phyloP scores from a whole-genome alignment of 2,113 vertebrate species.

The Urocynchramus pylzowi region DNA sequence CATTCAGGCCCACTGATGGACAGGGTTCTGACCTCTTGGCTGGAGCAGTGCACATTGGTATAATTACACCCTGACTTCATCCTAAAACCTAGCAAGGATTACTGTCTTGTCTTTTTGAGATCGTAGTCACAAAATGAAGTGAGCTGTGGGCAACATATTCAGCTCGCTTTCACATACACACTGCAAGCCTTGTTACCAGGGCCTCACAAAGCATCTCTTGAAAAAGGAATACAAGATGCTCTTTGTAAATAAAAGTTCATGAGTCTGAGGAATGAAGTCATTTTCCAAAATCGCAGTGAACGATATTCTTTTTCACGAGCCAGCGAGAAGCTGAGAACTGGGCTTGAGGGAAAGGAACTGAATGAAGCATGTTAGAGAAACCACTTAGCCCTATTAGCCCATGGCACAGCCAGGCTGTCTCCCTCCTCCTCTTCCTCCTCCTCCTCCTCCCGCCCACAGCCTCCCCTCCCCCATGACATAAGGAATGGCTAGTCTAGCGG shows the following conservation, averaged over 20 bases:
- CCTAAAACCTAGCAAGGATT: conserved; percentile 35
- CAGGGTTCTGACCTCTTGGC: not conserved
- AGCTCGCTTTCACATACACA: conserved; percentile 66
- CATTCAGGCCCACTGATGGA: not conserved
- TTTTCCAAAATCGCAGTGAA: conserved; percentile 69
- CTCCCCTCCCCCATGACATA: not conserved
- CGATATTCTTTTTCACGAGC: conserved; percentile 49
- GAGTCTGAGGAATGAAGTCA: conserved; percentile 75
- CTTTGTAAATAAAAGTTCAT: conserved; percentile 86
- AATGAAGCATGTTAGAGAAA: conserved; percentile 29
- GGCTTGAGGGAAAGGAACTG: conserved; percentile 14
- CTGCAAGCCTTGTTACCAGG: conserved; percentile 75
- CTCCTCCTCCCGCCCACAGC: not conserved
- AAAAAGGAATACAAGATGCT: conserved; percentile 77
- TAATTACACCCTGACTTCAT: not conserved
- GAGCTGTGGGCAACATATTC: conserved; percentile 47
- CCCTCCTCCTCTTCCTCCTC: not conserved
- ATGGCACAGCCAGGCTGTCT: not conserved
- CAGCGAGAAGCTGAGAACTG: conserved; percentile 22
- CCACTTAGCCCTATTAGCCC: not conserved
- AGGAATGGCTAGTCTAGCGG: not conserved
- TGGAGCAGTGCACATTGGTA: not conserved
- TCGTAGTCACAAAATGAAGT: conserved; percentile 54
- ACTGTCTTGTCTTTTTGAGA: conserved; percentile 35
- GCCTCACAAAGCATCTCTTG: conserved; percentile 81